Conservation (phyloP, 2,113 vertebrate species). For the Archilochus colubris region DNA sequence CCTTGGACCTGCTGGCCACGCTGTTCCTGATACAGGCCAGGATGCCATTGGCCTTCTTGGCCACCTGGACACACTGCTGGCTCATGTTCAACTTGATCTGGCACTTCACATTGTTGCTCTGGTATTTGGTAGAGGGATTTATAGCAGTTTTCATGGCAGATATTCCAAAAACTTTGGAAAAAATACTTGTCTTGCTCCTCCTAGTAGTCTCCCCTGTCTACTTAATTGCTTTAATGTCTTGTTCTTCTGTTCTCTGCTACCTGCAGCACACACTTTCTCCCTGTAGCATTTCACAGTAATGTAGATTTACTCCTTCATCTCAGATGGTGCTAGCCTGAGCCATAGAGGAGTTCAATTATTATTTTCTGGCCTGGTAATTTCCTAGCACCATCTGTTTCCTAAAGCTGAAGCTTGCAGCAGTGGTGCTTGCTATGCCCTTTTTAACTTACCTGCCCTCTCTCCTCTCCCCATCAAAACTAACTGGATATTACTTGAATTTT, state of each 20-base stretch:
- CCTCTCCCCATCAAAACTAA: background rate
- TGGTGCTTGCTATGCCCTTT: accelerated
- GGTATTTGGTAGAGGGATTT: background rate
- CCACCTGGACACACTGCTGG: too few relatives aligned
- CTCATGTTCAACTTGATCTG: background rate
- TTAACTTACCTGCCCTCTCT: background rate
- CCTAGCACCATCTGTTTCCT: background rate
- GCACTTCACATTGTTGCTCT: background rate
- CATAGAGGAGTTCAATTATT: background rate
- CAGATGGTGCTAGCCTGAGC: background rate
- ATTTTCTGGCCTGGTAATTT: background rate
- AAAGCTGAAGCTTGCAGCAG: background rate
- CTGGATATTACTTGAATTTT: background rate
- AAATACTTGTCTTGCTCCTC: background rate
- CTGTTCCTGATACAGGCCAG: too few relatives aligned
- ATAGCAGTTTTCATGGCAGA: background rate
- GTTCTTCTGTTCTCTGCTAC: background rate
- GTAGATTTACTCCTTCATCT: background rate
- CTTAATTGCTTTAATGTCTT: background rate
- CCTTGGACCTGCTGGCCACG: too few relatives aligned
- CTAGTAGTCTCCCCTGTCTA: background rate
- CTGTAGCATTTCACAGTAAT: background rate
- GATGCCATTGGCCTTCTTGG: too few relatives aligned
- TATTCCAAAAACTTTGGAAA: background rate
- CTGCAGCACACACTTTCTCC: background rate